phyloP scores from a whole-genome alignment of 2,888 invertebrate genomes.

The Eupsilia transversa region DNA sequence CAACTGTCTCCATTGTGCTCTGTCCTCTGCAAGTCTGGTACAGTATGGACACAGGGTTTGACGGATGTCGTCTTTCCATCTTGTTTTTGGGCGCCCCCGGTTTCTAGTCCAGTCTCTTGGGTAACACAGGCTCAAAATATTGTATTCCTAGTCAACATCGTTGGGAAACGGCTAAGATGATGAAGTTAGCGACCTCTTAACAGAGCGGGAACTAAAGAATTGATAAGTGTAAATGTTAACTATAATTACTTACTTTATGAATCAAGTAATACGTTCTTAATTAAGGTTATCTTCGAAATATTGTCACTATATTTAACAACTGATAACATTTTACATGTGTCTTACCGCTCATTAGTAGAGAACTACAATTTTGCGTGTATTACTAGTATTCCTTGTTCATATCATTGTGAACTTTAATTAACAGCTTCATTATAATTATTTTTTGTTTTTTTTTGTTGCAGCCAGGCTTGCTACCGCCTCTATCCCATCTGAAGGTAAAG shows the following conservation, averaged over 20 bases:
- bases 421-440: slow-evolving; percentile 19
- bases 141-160: neutral
- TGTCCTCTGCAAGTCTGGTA: too few species aligned
- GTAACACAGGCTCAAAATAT: too few species aligned
- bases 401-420: slow-evolving; percentile 41
- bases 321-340: slow-evolving; percentile 24
- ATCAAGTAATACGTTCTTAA: slow-evolving; percentile 36
- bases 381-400: slow-evolving; percentile 33
- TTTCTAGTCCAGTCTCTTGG: too few species aligned
- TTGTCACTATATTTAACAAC: slow-evolving; percentile 31
- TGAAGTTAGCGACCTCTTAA: neutral
- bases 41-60: too few species aligned
- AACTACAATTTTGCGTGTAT: slow-evolving; percentile 33
- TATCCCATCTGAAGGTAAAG: slow-evolving; percentile 10
- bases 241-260: slow-evolving; percentile 30
- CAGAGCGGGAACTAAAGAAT: slow-evolving; percentile 33
- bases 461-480: neutral
- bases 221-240: slow-evolving; percentile 50
- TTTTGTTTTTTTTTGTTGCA: neutral
- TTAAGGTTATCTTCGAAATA: slow-evolving; percentile 47
- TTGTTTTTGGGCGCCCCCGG: too few species aligned
- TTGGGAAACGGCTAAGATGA: neutral
- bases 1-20: too few species aligned
- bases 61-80: too few species aligned
- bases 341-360: slow-evolving; percentile 35